Conservation (phyloP, 2,888 invertebrate genomes). For the Chymomyza caudatula region DNA sequence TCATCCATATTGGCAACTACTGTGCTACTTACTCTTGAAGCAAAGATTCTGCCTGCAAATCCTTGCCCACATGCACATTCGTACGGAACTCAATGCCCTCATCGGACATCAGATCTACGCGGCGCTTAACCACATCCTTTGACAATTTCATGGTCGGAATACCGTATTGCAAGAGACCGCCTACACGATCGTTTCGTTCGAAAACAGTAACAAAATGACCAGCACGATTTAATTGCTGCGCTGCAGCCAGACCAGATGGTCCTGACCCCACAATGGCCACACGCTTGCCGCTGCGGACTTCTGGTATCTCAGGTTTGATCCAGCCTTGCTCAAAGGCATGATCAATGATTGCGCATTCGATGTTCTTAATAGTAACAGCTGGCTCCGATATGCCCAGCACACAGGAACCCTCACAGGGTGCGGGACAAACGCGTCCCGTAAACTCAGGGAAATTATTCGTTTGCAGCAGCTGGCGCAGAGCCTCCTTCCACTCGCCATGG, state of each 20-base stretch:
- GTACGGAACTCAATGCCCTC: slow-evolving; percentile 95
- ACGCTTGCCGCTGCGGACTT: slow-evolving; percentile 86
- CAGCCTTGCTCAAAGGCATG: slow-evolving; percentile 97
- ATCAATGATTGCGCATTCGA: slow-evolving; percentile 99
- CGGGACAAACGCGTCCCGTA: slow-evolving; percentile 95
- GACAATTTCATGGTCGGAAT: slow-evolving; percentile 99
- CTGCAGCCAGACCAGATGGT: slow-evolving; percentile 95
- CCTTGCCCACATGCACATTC: slow-evolving; percentile 93
- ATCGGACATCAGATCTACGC: slow-evolving; percentile 89
- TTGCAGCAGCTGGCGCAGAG: slow-evolving; percentile 93
- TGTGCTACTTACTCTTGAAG: slow-evolving; percentile 80
- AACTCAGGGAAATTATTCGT: slow-evolving; percentile 99
- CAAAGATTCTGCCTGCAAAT: slow-evolving; percentile 87
- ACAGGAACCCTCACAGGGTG: slow-evolving; percentile 99
- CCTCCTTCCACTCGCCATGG: slow-evolving; percentile 95
- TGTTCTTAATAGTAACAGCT: slow-evolving; percentile 98
- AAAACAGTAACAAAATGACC: slow-evolving; percentile 98
- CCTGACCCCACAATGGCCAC: slow-evolving; percentile 96
- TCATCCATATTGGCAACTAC: background rate
- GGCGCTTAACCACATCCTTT: slow-evolving; percentile 93
- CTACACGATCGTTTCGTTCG: slow-evolving; percentile 96
- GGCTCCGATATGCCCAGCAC: slow-evolving; percentile 97
- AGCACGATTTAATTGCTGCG: slow-evolving; percentile 95
- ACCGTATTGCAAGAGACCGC: slow-evolving; percentile 97
- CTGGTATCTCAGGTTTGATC: slow-evolving; percentile 90